These are phyloP conservation scores for Alaudala cheleensis DNA, from an alignment of 2,113 vertebrate genomes.

Conservation along the genomic window DNA sequence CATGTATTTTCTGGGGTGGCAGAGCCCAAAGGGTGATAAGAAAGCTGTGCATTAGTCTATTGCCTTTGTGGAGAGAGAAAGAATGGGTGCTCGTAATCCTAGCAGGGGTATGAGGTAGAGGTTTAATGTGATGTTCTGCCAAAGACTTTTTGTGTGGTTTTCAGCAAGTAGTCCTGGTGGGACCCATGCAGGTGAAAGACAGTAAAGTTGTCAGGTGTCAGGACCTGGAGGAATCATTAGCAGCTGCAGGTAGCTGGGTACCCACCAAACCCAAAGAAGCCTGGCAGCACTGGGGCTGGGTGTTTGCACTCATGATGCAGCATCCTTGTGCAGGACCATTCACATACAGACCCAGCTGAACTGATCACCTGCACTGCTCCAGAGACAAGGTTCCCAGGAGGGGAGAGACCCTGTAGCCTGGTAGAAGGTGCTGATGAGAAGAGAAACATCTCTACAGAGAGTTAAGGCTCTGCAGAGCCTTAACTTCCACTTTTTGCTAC, in stretches of 20 bases:
- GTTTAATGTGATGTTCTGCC: not conserved
- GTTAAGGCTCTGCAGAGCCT: not conserved
- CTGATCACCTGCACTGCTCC: not conserved
- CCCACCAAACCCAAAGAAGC: not conserved
- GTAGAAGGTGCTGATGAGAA: not conserved
- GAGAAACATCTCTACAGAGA: accelerated
- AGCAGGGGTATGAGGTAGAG: not conserved
- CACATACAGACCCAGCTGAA: accelerated
- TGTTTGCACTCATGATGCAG: not conserved
- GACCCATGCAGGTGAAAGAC: not conserved
- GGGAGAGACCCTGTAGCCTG: accelerated
- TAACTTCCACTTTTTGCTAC: accelerated
- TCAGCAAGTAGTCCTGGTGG: not conserved
- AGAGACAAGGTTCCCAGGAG: not conserved
- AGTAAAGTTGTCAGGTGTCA: not conserved
- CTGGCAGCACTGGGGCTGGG: not conserved
- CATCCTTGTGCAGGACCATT: not conserved
- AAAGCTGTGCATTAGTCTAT: not conserved
- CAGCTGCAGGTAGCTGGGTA: not conserved
- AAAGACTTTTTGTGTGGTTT: not conserved
- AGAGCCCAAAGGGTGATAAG: not conserved
- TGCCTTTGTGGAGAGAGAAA: not conserved
- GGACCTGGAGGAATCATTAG: not conserved
- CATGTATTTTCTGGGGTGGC: not conserved
- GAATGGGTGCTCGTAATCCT: not conserved